phyloP scores from a whole-genome alignment of 2,797 vertebrate species.

The Chaetophractus vellerosus region DNA sequence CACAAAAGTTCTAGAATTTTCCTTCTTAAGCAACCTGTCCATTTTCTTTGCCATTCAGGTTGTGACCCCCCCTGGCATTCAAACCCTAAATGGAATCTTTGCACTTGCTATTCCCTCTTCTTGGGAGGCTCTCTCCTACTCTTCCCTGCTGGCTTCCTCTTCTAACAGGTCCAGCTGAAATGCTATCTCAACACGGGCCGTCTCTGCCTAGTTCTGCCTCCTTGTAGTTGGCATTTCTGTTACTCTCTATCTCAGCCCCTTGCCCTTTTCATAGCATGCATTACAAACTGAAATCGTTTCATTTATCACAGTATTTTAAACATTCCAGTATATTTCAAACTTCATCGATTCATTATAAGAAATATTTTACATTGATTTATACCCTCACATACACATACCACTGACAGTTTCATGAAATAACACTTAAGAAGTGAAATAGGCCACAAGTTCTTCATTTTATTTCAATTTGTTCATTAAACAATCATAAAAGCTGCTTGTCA shows the following conservation, averaged over 20 bases:
- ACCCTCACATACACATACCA: not conserved
- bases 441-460: not conserved
- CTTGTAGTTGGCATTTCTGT: not conserved
- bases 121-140: not conserved
- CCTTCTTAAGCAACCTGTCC: not conserved
- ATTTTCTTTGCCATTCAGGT: not conserved
- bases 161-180: not conserved
- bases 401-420: not conserved
- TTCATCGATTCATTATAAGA: not conserved
- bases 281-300: not conserved
- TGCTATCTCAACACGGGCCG: not conserved
- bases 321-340: not conserved
- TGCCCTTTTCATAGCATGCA: not conserved
- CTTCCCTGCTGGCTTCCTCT: too few species aligned
- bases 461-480: not conserved
- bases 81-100: not conserved
- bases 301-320: not conserved
- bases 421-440: not conserved
- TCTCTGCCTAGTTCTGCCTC: not conserved
- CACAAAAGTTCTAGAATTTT: constrained; percentile 63
- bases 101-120: not conserved
- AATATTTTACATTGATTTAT: not conserved
- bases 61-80: not conserved
- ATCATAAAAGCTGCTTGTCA: not conserved
- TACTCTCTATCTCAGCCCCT: not conserved